Percentiles rank a stretch among this genome's conserved stretches.
phyloP scores from a whole-genome alignment of 2,113 vertebrate genomes.

The Pungitius pungitius region DNA sequence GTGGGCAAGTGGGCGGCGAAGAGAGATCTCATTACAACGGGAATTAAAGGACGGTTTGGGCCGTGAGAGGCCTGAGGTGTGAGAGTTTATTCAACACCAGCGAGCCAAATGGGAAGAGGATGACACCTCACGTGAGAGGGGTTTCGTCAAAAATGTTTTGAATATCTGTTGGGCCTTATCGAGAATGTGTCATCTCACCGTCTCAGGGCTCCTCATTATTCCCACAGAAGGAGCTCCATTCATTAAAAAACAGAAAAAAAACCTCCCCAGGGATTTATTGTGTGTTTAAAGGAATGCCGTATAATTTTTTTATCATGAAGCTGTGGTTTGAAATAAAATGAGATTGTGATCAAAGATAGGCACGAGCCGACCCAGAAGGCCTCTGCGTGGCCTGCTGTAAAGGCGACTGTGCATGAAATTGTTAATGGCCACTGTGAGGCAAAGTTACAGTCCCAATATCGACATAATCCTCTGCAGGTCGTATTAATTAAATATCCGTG shows the following conservation, averaged over 20 bases:
- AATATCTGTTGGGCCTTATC: constrained; percentile 22
- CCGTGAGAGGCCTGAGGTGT: constrained; percentile 43
- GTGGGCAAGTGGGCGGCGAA: constrained; percentile 37
- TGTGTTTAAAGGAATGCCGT: too few species aligned
- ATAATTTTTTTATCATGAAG: background rate
- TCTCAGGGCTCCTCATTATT: background rate
- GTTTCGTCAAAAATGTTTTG: constrained; percentile 27
- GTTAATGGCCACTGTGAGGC: constrained; percentile 71
- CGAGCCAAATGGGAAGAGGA: constrained; percentile 66
- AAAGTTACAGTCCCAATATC: constrained; percentile 72
- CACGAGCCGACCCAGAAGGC: constrained; percentile 14
- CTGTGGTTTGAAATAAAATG: background rate
- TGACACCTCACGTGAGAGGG: constrained; percentile 52
- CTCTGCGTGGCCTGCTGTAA: constrained; percentile 33
- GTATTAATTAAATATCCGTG: constrained; percentile 81
- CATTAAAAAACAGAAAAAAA: too few species aligned
- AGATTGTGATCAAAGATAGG: constrained; percentile 6
- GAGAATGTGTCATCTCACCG: background rate
- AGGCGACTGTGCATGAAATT: constrained; percentile 64
- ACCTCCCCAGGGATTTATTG: background rate
- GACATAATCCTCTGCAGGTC: constrained; percentile 76
- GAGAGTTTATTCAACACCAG: constrained; percentile 60
- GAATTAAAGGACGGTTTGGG: constrained; percentile 66
- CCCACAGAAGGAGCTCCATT: background rate
- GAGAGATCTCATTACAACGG: constrained; percentile 68